Evolutionary conservation across 2,888 invertebrate species (phyloP), one percentile per base, ranked within the genome.

Genomic region (Drosophila vallismaia): DNA sequence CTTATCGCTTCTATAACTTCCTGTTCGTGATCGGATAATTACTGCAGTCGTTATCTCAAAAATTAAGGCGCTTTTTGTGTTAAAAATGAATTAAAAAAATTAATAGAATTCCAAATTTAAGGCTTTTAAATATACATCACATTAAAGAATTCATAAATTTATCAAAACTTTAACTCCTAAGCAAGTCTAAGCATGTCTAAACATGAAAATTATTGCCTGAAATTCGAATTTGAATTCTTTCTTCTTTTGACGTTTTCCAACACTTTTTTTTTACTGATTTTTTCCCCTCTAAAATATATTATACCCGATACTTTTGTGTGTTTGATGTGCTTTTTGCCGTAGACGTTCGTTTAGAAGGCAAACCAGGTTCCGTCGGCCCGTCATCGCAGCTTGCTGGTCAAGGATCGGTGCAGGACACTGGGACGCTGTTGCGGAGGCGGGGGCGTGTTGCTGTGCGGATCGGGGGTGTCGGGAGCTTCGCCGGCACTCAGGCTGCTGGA

Each of bases 311-410:
- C 40, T 40, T 19, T 19, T 19, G 0, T 7, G 9, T 45, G 44
- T 45, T 57, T 86, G 88, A 63, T 86, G 86, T 10, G 62, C 19
- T 84, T 77, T n/a, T 36, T 90, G 78, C 60, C 80, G 79, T 36
- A 81, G 10, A 24, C 24, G 44, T 10, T 85, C 53, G 90, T 84
- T 84, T 76, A 46, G 80, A 71, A 59, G 91, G 74, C 44, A 60
- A 46, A 60, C 60, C 60, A 59, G n/a, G 60, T 26, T 2, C 90
- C 80, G 8, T 84, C 86, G 63, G 90, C 90, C 12, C 91, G 83
- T 40, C 77, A 83, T 59, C 87, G 86, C 66, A 91, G 79, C 33
- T 90, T 88, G 54, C 76, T 84, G n/a, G 89, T 83, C 28, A 91
- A 8, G 24, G 46, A 36, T 10, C 62, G 50, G 14, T 70, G 62